Evolutionary conservation across 2,797 vertebrate genomes (phyloP).

Genomic region (Chloroceryle inda): DNA sequence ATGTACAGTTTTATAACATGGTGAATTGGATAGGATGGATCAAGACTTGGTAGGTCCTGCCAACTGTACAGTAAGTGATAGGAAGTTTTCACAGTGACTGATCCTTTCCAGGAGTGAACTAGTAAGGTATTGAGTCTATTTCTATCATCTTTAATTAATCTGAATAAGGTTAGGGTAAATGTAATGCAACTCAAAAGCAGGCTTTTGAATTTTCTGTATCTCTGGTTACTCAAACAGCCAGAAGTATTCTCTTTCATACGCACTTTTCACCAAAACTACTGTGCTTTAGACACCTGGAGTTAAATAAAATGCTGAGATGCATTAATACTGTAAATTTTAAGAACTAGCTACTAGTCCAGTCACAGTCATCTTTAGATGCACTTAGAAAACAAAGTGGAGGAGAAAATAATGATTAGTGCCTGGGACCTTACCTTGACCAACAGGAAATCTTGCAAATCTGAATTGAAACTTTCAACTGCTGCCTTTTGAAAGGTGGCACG

Average conservation of each 20-base stretch:
- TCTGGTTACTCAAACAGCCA: neutral
- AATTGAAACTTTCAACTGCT: neutral
- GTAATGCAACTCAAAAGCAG: neutral
- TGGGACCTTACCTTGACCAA: neutral
- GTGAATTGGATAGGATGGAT: neutral
- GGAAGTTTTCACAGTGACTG: neutral
- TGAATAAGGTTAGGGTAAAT: neutral
- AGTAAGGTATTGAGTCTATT: neutral
- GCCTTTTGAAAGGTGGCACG: neutral
- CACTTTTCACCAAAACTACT: neutral
- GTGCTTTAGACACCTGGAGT: neutral
- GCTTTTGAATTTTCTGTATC: neutral
- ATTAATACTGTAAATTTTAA: neutral
- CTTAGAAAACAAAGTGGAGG: neutral
- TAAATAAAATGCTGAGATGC: neutral
- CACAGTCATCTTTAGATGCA: neutral
- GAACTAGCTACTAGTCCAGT: neutral
- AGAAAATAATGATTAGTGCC: neutral
- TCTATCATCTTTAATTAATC: neutral
- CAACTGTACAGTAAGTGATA: neutral
- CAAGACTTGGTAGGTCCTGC: neutral
- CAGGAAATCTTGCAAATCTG: neutral
- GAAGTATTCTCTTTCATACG: neutral
- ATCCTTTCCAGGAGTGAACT: neutral
- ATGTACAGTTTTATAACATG: neutral